Conservation (phyloP, 2,113 vertebrate species). For the human region GRCh38 chrX:12567501-12568000, state of each 20-base stretch:
- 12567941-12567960: not conserved
- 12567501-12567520: not conserved
- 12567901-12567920: not conserved
- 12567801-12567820: not conserved
- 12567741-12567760: not conserved
- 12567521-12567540: not conserved
- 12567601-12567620: accelerated
- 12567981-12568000: not conserved
- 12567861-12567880: not conserved
- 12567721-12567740: not conserved
- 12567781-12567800: not conserved
- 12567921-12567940: not conserved
- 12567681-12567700: no score
- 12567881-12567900: not conserved
- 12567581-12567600: not conserved
- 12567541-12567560: not conserved
- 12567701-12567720: not conserved
- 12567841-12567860: not conserved
- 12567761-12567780: not conserved
- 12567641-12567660: not conserved
- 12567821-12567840: not conserved
- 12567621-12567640: not conserved
- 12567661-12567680: not conserved
- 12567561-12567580: not conserved
- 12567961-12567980: not conserved